Conservation (phyloP, 1,140 invertebrate species). For the Cyclina sinensis region DNA sequence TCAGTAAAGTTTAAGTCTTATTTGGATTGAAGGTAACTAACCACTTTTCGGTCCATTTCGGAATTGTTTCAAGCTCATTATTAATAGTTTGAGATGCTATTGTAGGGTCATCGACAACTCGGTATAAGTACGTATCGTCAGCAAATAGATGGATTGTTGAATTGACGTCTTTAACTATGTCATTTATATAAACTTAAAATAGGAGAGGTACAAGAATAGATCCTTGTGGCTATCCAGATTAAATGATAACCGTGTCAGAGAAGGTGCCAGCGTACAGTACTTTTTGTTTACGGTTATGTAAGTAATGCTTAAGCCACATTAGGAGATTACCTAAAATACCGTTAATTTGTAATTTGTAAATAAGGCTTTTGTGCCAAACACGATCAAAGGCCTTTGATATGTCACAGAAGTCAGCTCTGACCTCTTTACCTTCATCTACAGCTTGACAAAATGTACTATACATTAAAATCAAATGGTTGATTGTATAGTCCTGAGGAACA, state of each 20-base stretch:
- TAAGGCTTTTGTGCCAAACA: background rate
- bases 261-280: background rate
- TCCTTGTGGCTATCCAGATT: background rate
- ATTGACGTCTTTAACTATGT: background rate
- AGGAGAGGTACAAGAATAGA: too few relatives aligned
- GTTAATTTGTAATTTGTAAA: background rate
- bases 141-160: background rate
- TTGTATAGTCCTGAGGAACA: background rate
- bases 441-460: background rate
- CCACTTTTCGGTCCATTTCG: background rate
- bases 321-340: background rate
- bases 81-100: too few relatives aligned
- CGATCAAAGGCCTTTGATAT: too few relatives aligned
- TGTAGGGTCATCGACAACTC: too few relatives aligned
- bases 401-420: too few relatives aligned
- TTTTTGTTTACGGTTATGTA: background rate
- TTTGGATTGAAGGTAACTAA: too few relatives aligned
- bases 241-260: background rate
- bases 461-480: too few relatives aligned
- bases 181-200: background rate
- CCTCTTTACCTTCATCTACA: slow-evolving; percentile 15
- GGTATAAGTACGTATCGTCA: too few relatives aligned
- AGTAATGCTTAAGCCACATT: background rate
- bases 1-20: too few relatives aligned
- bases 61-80: too few relatives aligned